Percentiles rank a stretch among this genome's conserved stretches.
These are phyloP conservation scores for Falco punctatus DNA, from an alignment of 2,113 vertebrate species.

Conservation along the genomic window DNA sequence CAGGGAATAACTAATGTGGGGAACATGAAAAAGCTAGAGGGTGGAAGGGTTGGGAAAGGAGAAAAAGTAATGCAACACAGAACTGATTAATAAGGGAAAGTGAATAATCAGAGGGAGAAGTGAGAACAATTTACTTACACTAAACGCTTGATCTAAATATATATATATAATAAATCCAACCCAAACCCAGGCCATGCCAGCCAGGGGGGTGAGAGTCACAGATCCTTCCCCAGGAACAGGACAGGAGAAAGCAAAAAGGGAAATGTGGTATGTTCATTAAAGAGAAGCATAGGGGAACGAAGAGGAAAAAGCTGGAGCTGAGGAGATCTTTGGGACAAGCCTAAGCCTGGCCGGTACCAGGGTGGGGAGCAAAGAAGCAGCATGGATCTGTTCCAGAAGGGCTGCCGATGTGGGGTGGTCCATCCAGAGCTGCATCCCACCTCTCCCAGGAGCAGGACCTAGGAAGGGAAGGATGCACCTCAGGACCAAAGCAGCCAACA, in stretches of 20 bases:
- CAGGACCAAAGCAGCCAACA: background rate
- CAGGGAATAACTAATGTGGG: background rate
- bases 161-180: background rate
- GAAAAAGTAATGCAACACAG: background rate
- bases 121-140: background rate
- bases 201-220: background rate
- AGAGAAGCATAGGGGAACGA: background rate
- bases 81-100: slow-evolving; percentile 28
- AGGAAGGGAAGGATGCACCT: background rate
- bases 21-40: background rate
- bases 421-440: background rate
- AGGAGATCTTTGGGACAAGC: background rate
- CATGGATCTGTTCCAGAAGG: background rate
- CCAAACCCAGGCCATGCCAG: background rate
- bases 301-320: background rate
- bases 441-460: background rate
- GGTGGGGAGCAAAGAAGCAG: background rate
- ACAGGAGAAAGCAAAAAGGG: background rate
- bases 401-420: rapidly evolving
- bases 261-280: rapidly evolving
- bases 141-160: background rate
- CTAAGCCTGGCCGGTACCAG: rapidly evolving
- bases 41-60: background rate
- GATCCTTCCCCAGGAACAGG: background rate
- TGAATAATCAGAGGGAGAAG: background rate